Conservation (phyloP, 2,797 vertebrate species). For the Sitta carolinensis region DNA sequence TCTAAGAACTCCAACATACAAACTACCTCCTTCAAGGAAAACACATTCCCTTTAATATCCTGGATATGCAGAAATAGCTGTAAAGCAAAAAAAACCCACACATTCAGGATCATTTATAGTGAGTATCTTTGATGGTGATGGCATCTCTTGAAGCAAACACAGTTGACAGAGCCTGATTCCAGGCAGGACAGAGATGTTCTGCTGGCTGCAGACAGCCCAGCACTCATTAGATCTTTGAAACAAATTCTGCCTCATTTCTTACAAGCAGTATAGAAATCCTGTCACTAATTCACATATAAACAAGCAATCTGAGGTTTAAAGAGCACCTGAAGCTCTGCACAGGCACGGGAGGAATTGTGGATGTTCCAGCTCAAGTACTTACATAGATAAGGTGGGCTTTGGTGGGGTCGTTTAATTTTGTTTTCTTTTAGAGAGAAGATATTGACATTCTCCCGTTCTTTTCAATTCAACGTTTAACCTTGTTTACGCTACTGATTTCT, state of each 20-base stretch:
- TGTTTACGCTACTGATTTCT: not conserved
- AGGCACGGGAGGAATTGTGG: not conserved
- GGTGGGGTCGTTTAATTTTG: not conserved
- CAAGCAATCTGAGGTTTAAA: not conserved
- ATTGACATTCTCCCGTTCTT: not conserved
- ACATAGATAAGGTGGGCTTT: not conserved
- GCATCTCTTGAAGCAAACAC: conserved; percentile 37
- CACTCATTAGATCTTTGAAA: conserved; percentile 39
- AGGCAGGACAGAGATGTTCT: not conserved
- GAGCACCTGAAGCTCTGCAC: not conserved
- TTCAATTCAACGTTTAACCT: not conserved
- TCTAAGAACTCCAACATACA: not conserved
- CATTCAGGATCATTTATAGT: not conserved
- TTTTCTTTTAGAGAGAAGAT: not conserved
- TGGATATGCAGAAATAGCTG: conserved; percentile 8
- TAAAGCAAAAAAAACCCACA: not conserved
- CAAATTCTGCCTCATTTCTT: conserved; percentile 11
- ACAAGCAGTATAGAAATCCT: not conserved
- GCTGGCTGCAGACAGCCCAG: conserved; percentile 6
- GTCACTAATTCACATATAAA: not conserved
- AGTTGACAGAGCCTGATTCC: not conserved
- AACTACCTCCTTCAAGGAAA: conserved; percentile 37
- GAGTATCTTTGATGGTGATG: conserved; percentile 29
- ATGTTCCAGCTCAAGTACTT: not conserved
- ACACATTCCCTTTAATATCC: conserved; percentile 6